A percentile compares a stretch with the other conserved stretches of the same genome.
phyloP scores from a whole-genome alignment of 2,797 vertebrate species.

The Chiloscyllium punctatum region DNA sequence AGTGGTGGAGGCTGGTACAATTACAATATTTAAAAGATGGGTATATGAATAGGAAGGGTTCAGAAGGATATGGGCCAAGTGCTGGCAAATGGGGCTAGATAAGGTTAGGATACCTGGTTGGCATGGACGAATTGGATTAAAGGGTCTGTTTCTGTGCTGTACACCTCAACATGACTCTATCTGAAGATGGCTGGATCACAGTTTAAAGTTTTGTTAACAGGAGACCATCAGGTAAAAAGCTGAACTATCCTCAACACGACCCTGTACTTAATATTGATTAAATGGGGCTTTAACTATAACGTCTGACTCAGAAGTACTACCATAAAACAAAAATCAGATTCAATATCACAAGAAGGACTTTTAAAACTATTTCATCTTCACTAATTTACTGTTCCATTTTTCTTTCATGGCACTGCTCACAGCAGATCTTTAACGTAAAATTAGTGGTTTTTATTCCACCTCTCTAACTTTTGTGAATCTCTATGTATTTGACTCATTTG shows the following conservation, averaged over 20 bases:
- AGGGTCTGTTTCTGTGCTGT: too few relatives aligned
- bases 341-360: neutral
- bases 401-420: neutral
- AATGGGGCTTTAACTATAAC: neutral
- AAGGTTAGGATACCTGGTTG: too few relatives aligned
- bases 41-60: too few relatives aligned
- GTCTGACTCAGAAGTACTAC: neutral
- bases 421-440: neutral
- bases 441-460: neutral
- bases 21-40: too few relatives aligned
- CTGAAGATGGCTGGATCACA: neutral
- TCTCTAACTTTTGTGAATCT: neutral
- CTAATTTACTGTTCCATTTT: neutral
- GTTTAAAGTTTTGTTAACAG: neutral
- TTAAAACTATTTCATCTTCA: neutral
- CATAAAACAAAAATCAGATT: neutral
- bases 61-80: too few relatives aligned
- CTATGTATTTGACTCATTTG: neutral
- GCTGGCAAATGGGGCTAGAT: too few relatives aligned
- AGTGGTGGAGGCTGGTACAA: too few relatives aligned
- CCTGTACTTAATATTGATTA: neutral
- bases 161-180: too few relatives aligned
- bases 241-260: neutral
- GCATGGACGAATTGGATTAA: too few relatives aligned
- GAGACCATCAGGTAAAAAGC: neutral